Evolutionary conservation across 1,140 invertebrate genomes (phyloP), one percentile per base, ranked within the genome.

Genomic region (Pygmarrhopalites habei): DNA sequence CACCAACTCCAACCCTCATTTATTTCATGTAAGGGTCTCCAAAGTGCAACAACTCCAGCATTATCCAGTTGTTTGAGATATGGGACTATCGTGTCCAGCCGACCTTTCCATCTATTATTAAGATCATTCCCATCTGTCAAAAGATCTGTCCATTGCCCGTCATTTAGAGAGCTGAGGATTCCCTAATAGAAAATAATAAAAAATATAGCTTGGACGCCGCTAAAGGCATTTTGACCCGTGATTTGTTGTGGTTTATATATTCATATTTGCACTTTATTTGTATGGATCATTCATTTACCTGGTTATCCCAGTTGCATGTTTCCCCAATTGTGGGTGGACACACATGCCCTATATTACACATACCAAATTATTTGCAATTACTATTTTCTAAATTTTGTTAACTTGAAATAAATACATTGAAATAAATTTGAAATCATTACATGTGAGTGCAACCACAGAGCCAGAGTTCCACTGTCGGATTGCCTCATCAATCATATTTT

Each of bases 391-490:
- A n/a, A n/a, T n/a, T n/a, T n/a, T n/a, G n/a, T n/a, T n/a, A n/a
- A n/a, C n/a, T n/a, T n/a, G n/a, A n/a, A n/a, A n/a, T n/a, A n/a
- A n/a, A n/a, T n/a, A n/a, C n/a, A n/a, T n/a, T n/a, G n/a, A n/a
- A n/a, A n/a, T n/a, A n/a, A n/a, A n/a, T n/a, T n/a, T n/a, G n/a
- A n/a, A n/a, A n/a, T n/a, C n/a, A n/a, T n/a, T n/a, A n/a, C n/a
- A n/a, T n/a, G n/a, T n/a, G n/a, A n/a, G n/a, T n/a, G n/a, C n/a
- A n/a, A n/a, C n/a, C n/a, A n/a, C n/a, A n/a, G n/a, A n/a, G 2
- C 64, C 64, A 1, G 59, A 30, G 46, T 66, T 55, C 64, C 64
- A 66, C 55, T 62, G 59, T 2, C 44, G 39, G 35, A 62, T 62
- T 12, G 64, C 64, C 57, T 66, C 60, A 19, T 28, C 32, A 1